These are phyloP conservation scores for Chrysemys picta DNA, from an alignment of 2,113 vertebrate species.

Conservation along the genomic window DNA sequence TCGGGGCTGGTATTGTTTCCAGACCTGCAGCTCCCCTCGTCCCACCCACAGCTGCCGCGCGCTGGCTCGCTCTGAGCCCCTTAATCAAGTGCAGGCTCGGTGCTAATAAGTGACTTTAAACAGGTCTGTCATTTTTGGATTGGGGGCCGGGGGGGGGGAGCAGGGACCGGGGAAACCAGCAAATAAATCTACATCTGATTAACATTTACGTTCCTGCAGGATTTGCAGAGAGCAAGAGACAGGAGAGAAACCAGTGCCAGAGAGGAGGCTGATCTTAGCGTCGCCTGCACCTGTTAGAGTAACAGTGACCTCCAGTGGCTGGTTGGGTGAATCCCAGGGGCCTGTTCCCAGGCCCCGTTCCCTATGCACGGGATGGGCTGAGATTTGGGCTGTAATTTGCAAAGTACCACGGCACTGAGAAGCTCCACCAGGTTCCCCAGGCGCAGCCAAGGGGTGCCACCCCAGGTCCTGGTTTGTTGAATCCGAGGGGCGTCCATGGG, in stretches of 20 bases:
- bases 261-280: not conserved
- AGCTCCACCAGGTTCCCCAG: not conserved
- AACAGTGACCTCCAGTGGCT: constrained; percentile 79
- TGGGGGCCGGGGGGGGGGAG: not conserved
- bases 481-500: not conserved
- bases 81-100: constrained; percentile 1
- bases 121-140: constrained; percentile 10
- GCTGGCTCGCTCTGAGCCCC: not conserved
- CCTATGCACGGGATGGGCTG: accelerated
- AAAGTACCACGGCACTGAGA: accelerated
- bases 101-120: constrained; percentile 36
- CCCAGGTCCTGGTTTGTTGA: not conserved
- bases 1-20: not conserved
- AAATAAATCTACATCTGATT: not conserved
- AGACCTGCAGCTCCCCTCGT: not conserved
- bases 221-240: not conserved
- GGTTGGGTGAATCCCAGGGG: not conserved
- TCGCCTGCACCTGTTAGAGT: constrained; percentile 39
- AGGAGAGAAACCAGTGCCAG: not conserved
- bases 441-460: accelerated
- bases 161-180: not conserved
- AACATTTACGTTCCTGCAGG: not conserved
- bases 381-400: not conserved
- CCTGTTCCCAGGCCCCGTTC: not conserved
- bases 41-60: not conserved